Evolutionary conservation across 1,140 invertebrate species (phyloP).

Genomic region (Dendroctonus ponderosae): DNA sequence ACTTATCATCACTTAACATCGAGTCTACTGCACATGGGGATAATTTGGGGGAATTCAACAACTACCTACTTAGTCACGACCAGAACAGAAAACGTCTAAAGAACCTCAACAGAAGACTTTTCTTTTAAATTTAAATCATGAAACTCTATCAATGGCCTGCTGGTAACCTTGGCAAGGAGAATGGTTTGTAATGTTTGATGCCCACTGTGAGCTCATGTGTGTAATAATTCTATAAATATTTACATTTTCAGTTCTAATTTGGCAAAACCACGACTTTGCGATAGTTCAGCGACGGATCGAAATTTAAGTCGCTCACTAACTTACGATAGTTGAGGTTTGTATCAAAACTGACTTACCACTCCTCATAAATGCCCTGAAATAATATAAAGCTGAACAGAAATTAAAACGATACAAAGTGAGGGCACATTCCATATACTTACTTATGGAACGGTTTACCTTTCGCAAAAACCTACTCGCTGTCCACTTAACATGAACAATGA

Average conservation of each 20-base stretch:
- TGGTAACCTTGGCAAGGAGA: background rate
- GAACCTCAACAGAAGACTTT: background rate
- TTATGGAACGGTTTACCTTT: background rate
- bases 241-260: background rate
- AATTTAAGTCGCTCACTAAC: background rate
- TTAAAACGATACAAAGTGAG: background rate
- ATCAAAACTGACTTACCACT: constrained; percentile 42
- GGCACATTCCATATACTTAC: background rate
- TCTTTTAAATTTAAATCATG: background rate
- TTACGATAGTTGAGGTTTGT: background rate
- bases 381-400: constrained; percentile 18
- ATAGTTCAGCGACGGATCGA: background rate
- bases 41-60: background rate
- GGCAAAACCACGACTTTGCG: background rate
- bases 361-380: constrained; percentile 47
- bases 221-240: background rate
- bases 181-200: background rate
- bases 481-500: background rate
- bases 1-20: background rate
- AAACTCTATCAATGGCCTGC: background rate
- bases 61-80: background rate
- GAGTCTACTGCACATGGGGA: background rate
- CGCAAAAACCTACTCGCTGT: background rate
- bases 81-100: background rate
- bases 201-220: background rate